Evolutionary conservation across 2,888 invertebrate genomes (phyloP).

Genomic region (Diplazon laetatorius): DNA sequence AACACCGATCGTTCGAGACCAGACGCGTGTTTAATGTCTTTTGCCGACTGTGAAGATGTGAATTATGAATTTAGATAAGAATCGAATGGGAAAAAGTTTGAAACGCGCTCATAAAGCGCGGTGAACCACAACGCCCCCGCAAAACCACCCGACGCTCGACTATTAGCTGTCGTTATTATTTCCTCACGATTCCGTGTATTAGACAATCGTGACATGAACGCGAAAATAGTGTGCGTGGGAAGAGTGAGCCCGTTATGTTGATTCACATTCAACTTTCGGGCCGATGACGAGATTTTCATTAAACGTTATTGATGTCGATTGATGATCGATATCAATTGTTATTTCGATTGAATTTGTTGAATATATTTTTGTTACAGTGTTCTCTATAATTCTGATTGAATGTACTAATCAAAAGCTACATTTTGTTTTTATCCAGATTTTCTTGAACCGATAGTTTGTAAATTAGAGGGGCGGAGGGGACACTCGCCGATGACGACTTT

Average conservation of each 20-base stretch:
- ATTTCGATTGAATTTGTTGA: too few species aligned
- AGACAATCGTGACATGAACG: conserved; percentile 66
- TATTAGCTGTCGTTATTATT: conserved; percentile 35
- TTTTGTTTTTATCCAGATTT: too few species aligned
- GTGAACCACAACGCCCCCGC: conserved; percentile 9
- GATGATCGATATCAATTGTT: too few species aligned
- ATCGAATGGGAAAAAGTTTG: conserved; percentile 11
- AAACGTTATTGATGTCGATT: conserved; percentile 2
- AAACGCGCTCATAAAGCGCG: not conserved
- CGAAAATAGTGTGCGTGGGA: conserved; percentile 76
- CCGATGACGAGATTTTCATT: not conserved
- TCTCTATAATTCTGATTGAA: too few species aligned
- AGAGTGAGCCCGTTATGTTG: conserved; percentile 37
- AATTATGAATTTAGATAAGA: conserved; percentile 17
- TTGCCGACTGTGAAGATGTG: not conserved
- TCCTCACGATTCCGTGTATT: conserved; percentile 38
- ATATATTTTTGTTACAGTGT: too few species aligned
- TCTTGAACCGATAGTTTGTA: too few species aligned
- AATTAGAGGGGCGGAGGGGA: too few species aligned
- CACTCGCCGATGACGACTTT: too few species aligned
- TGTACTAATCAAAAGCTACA: too few species aligned
- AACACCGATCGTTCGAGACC: too few species aligned
- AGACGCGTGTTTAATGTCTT: not conserved
- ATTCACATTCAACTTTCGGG: conserved; percentile 20
- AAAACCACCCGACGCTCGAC: not conserved